Conservation (phyloP, 2,113 vertebrate species). For the Microtus ochrogaster region DNA sequence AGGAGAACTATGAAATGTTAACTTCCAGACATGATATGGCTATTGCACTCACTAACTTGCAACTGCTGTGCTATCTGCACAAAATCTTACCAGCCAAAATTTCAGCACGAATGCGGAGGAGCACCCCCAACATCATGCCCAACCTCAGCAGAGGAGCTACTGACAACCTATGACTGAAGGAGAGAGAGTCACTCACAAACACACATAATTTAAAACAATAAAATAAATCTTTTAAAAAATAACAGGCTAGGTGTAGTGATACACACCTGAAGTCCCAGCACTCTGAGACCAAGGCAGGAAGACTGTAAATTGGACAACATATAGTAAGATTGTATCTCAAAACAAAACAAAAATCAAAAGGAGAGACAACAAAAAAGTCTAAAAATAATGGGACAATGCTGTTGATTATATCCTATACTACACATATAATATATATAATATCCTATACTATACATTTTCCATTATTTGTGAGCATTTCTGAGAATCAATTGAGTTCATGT, state of each 20-base stretch:
- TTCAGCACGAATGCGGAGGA: neutral
- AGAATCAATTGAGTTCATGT: neutral
- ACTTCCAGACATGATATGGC: neutral
- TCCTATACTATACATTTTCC: constrained; percentile 12
- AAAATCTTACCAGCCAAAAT: neutral
- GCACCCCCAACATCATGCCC: neutral
- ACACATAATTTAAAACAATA: neutral
- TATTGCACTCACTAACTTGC: neutral
- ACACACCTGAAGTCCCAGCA: neutral
- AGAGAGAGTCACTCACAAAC: neutral
- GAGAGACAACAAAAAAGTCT: neutral
- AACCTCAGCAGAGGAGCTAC: neutral
- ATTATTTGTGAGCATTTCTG: constrained; percentile 40
- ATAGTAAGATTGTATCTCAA: neutral
- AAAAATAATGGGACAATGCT: neutral
- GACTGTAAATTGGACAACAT: neutral
- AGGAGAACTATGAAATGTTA: neutral
- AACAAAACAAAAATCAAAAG: no score
- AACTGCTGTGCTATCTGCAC: neutral
- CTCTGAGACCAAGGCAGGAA: neutral
- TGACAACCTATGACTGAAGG: neutral
- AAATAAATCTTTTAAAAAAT: neutral
- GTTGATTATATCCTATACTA: constrained; percentile 10
- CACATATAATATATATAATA: neutral
- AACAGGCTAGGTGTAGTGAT: neutral